Conservation (phyloP, 2,888 invertebrate species). For the Oscheius sp. region DNA sequence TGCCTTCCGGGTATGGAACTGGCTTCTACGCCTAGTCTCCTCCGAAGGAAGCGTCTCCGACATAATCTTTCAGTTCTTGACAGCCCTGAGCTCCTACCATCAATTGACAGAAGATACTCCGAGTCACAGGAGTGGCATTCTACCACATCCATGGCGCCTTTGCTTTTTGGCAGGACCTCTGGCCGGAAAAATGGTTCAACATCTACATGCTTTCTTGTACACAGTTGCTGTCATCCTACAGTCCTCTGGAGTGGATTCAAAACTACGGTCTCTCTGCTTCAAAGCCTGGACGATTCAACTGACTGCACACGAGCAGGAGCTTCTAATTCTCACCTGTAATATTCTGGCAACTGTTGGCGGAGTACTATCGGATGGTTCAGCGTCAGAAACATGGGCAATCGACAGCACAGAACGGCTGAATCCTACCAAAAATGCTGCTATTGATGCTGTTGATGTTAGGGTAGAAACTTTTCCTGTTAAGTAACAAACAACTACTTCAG, state of each 20-base stretch:
- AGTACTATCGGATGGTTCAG: conserved; percentile 65
- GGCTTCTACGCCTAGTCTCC: conserved; percentile 82
- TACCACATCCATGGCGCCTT: conserved; percentile 71
- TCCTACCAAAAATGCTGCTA: background rate
- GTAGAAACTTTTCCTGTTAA: background rate
- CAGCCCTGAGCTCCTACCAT: conserved; percentile 63
- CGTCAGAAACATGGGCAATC: conserved; percentile 40
- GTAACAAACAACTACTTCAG: background rate
- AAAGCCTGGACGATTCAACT: conserved; percentile 72
- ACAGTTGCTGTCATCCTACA: conserved; percentile 69
- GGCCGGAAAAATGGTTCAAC: conserved; percentile 62
- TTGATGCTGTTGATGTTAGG: conserved; percentile 43
- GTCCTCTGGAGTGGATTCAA: conserved; percentile 59
- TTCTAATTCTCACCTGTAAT: conserved; percentile 70
- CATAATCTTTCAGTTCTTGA: conserved; percentile 81
- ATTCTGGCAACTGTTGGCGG: conserved; percentile 69
- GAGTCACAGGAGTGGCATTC: conserved; percentile 44
- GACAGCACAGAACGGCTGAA: conserved; percentile 24
- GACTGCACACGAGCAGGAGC: conserved; percentile 70
- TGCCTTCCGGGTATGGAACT: conserved; percentile 84
- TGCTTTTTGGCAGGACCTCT: conserved; percentile 64
- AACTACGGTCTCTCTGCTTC: conserved; percentile 68
- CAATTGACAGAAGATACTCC: conserved; percentile 50
- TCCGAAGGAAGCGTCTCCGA: conserved; percentile 83
- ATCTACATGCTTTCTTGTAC: conserved; percentile 69